A percentile compares a stretch with the other conserved stretches of the same genome.
phyloP scores from a whole-genome alignment of 1,140 invertebrate species.

The Phortica variegata region DNA sequence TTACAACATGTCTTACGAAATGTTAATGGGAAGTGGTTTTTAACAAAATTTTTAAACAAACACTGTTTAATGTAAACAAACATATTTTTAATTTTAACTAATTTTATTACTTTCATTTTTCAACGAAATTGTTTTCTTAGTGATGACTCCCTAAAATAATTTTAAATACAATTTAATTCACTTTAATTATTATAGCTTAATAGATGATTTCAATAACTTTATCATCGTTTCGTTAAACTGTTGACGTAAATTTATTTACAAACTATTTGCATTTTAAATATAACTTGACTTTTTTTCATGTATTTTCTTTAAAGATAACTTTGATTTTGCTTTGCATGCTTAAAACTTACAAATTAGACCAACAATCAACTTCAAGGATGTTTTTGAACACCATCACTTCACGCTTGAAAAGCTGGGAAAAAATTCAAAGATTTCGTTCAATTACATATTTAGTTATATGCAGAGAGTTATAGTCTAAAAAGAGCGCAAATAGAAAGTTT shows the following conservation, averaged over 20 bases:
- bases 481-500: too few species aligned
- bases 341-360: constrained; percentile 19
- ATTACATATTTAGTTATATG: too few species aligned
- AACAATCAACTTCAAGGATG: too few species aligned
- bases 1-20: not conserved
- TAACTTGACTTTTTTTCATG: constrained; percentile 3
- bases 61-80: not conserved
- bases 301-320: constrained; percentile 12
- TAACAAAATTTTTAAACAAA: not conserved
- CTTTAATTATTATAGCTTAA: too few species aligned
- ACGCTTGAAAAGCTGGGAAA: too few species aligned
- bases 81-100: not conserved
- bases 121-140: constrained; percentile 51
- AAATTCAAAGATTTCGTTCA: too few species aligned
- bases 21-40: not conserved
- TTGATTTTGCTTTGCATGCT: constrained; percentile 16
- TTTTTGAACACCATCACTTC: too few species aligned
- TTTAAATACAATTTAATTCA: constrained; percentile 42
- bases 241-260: constrained; percentile 5
- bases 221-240: constrained; percentile 10
- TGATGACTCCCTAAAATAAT: constrained; percentile 42
- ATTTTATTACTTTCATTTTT: constrained; percentile 31
- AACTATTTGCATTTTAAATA: constrained; percentile 24
- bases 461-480: too few species aligned
- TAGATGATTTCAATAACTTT: too few species aligned